Conservation (phyloP, 1,140 invertebrate genomes). For the Harlomillsia oculata region DNA sequence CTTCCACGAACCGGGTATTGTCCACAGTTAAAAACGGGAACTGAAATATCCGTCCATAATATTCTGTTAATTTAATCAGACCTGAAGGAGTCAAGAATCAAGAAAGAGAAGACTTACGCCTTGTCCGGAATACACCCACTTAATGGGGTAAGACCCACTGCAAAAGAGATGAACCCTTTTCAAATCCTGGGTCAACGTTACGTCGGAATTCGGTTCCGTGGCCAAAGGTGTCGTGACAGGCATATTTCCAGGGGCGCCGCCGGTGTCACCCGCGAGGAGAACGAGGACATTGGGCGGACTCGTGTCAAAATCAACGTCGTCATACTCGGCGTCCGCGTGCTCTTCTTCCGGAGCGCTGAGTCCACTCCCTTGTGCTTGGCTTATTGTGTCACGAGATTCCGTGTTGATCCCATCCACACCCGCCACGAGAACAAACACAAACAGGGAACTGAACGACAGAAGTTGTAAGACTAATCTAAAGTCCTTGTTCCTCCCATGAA, state of each 20-base stretch:
- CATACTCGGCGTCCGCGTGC: too few relatives aligned
- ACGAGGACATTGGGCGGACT: slow-evolving; percentile 17
- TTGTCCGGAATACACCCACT: slow-evolving; percentile 6
- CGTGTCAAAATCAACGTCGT: slow-evolving; percentile 6
- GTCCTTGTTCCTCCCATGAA: too few relatives aligned
- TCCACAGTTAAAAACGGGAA: slow-evolving; percentile 25
- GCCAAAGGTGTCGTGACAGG: slow-evolving; percentile 10
- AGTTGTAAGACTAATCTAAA: too few relatives aligned
- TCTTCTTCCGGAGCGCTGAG: too few relatives aligned
- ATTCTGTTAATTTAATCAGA: background rate
- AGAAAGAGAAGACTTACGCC: background rate
- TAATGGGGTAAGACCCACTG: slow-evolving; percentile 18
- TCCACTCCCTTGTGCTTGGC: too few relatives aligned
- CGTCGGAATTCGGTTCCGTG: slow-evolving; percentile 5
- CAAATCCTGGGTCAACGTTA: background rate
- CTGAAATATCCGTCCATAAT: background rate
- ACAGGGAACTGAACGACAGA: too few relatives aligned
- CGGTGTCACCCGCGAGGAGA: slow-evolving; percentile 5
- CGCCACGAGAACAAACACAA: too few relatives aligned
- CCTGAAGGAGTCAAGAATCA: background rate
- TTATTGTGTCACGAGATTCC: too few relatives aligned
- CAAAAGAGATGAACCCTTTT: slow-evolving; percentile 22
- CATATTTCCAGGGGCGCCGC: too few relatives aligned
- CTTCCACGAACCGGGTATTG: slow-evolving; percentile 19
- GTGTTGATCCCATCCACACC: too few relatives aligned